Evolutionary conservation across 64 coral and sea anemone species (phyloP).

Genomic region (Stylophora pistillata): DNA sequence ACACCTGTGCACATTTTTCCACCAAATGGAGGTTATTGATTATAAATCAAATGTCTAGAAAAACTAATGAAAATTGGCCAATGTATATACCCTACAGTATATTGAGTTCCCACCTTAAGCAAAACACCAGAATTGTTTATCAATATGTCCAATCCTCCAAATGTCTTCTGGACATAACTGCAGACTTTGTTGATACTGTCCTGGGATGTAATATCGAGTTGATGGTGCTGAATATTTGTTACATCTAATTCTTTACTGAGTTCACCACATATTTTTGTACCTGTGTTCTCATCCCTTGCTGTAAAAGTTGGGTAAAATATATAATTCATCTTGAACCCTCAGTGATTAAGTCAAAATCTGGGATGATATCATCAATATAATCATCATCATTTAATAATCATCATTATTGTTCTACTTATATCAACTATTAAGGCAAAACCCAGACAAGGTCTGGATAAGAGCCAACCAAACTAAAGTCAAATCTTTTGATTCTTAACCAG

Average conservation of each 20-base stretch:
- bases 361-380: no score
- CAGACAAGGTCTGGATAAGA: no score
- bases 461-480: no score
- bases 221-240: constrained; percentile 61
- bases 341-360: no score
- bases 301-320: not conserved
- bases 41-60: no score
- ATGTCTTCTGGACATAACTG: constrained; percentile 64
- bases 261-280: constrained; percentile 52
- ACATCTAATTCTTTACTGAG: constrained; percentile 28
- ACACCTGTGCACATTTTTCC: no score
- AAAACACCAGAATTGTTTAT: constrained; percentile 85
- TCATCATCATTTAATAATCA: no score
- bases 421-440: no score
- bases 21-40: no score
- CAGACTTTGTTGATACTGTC: constrained; percentile 61
- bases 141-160: constrained; percentile 76
- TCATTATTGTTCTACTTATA: no score
- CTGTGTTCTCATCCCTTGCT: constrained; percentile 77
- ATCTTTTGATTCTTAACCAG: no score
- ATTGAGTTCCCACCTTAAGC: constrained; percentile 36
- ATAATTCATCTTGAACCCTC: no score
- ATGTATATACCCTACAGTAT: not conserved
- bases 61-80: not conserved
- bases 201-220: constrained; percentile 73